Conservation (phyloP, 2,888 invertebrate species). For the Celastrina argiolus region DNA sequence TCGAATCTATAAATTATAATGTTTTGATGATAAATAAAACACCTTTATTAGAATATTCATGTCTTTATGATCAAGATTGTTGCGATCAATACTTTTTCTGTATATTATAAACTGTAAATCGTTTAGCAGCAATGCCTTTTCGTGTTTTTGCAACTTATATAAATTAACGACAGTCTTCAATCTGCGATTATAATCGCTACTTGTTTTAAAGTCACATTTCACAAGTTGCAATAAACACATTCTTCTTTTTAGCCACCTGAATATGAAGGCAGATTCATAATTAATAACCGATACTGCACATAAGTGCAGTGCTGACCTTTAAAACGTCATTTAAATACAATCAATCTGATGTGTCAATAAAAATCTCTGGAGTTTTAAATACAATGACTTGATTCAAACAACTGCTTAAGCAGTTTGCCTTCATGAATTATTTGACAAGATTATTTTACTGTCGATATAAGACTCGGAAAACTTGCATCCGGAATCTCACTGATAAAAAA, state of each 20-base stretch:
- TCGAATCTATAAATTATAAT: background rate
- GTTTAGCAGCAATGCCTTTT: no score
- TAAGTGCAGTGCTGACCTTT: background rate
- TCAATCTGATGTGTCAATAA: conserved; percentile 9
- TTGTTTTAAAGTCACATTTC: background rate
- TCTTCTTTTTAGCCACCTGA: background rate
- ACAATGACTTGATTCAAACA: conserved; percentile 2
- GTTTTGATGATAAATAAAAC: background rate
- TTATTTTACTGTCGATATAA: no score
- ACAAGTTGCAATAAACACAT: conserved; percentile 4
- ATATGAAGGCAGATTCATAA: background rate
- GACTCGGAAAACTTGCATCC: no score
- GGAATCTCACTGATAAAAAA: no score
- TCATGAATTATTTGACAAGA: no score
- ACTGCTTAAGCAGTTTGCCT: background rate
- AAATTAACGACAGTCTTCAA: background rate
- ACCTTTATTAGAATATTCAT: background rate
- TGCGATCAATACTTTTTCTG: no score
- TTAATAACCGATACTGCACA: background rate
- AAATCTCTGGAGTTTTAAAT: background rate
- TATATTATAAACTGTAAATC: no score
- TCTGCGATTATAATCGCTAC: background rate
- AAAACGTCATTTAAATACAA: conserved; percentile 17
- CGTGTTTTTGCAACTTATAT: background rate
- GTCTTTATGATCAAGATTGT: no score